Evolutionary conservation across 2,888 invertebrate genomes (phyloP).

Genomic region (Polietes domitor): DNA sequence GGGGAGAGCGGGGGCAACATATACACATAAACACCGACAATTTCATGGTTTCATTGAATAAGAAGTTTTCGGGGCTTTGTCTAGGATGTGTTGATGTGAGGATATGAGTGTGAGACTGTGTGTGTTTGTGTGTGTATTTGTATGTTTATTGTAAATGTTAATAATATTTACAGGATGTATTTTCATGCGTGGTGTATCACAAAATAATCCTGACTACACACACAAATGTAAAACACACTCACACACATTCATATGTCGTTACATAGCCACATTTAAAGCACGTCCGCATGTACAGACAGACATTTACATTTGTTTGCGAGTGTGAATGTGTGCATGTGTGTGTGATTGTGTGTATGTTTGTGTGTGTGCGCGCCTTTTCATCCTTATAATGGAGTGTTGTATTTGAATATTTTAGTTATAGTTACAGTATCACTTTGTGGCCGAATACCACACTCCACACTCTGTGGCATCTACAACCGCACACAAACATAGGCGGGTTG

Average conservation of each 20-base stretch:
- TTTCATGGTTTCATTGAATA: constrained; percentile 31
- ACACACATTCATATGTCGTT: neutral
- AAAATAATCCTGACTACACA: constrained; percentile 36
- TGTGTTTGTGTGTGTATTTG: neutral
- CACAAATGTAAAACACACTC: neutral
- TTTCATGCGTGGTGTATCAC: constrained; percentile 43
- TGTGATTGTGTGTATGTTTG: neutral
- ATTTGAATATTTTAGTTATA: constrained; percentile 28
- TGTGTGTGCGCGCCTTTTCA: neutral
- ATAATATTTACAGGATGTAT: constrained; percentile 53
- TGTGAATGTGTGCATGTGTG: neutral
- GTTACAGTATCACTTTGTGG: constrained; percentile 3
- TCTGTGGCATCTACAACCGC: neutral
- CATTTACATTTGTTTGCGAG: neutral
- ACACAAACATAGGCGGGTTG: neutral
- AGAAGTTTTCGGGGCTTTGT: constrained; percentile 3
- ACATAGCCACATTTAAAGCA: neutral
- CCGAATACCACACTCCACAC: neutral
- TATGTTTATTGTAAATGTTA: constrained; percentile 44
- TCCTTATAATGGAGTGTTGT: constrained; percentile 12
- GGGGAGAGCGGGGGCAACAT: neutral
- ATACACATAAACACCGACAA: constrained; percentile 10
- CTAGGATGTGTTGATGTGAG: neutral
- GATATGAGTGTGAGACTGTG: neutral
- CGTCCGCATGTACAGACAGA: neutral